Evolutionary conservation across 1,140 invertebrate genomes (phyloP), one percentile per base, ranked within the genome.

Genomic region (Bombus affinis): DNA sequence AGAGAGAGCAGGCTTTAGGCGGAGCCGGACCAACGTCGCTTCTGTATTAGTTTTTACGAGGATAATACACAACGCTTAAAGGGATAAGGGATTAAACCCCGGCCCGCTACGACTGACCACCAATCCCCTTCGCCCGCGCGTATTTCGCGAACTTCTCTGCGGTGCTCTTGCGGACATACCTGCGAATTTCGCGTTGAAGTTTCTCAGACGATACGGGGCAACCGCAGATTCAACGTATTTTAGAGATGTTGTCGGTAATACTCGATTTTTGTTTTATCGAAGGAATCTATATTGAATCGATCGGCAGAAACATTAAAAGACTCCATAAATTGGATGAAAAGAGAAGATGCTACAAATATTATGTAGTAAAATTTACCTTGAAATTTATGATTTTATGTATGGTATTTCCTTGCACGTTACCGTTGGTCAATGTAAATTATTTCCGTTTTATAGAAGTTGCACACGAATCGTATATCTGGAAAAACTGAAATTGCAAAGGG

Each of bases 61-160:
- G 92, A 94, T 94, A 95, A 94, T 95, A 95, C 93, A 95, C 94
- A 95, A 94, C 93, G 94, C 93, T 95, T 95, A 95, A 94, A 95
- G 92, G 93, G 94, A 95, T 95, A 95, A 94, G 87, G 93, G 94
- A 95, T 95, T 95, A 95, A 95, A 93, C 85, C 47, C 87, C 15
- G 89, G 87, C 68, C 72, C 85, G 88, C 6, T 78, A 80, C 88
- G 93, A 92, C 94, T 94, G 94, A 93, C 93, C 93, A 92, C 89
- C 81, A 88, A 88, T 84, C 83, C 88, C 83, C 25, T 89, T 71
- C 79, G 81, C 62, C 77, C 66, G 68, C 68, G 66, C 70, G 65
- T 86, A 83, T 89, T 78, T 71, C 78, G 83, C 86, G 83, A n/a
- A 8, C 28, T 71, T 44, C 32, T 22, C 15, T 57, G 32, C 71